Evolutionary conservation across 2,797 vertebrate species (phyloP), one percentile per base, ranked within the genome.

Genomic region (Momotus momota): DNA sequence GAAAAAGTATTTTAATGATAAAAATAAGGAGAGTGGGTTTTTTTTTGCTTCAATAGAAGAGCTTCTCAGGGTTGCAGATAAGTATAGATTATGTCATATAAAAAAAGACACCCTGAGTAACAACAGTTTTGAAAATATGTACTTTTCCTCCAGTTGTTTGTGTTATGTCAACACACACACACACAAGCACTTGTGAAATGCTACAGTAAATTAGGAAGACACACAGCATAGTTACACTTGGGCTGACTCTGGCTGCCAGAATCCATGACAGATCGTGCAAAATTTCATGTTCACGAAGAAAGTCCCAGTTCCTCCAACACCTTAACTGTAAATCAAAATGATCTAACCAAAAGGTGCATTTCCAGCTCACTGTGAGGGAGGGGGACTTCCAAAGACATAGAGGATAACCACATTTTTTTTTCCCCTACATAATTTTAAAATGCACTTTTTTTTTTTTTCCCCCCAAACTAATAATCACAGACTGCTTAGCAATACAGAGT

Each of bases 301-400:
- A 74, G 14, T 2, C 4, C 4, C 38, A 67, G 60, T 60, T 90
- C 29, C 26, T 83, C 41, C 57, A 64, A 29, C 2, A 5, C 15
- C 73, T 70, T 51, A 58, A 77, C n/a, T 89, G 49, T 21, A 92
- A 84, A 75, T 43, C 29, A 49, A 57, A 74, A 90, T 16, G 15
- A 70, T 67, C n/a, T 74, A 86, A 10, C 4, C 6, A 25, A 62
- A 60, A 81, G 74, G 38, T 15, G 3, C 13, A 61, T 29, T 78
- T 61, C 22, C 43, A 85, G 49, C 31, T 11, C 74, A 61, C 0
- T 18, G 21, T 35, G 51, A 13, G 35, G 35, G 35, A 35, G 8
- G 7, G 7, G 12, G 2, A 40, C 27, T 84, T 83, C 65, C 43
- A 83, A 79, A 73, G 41, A 38, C 22, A 70, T 2, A 62, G 10